A percentile compares a stretch with the other conserved stretches of the same genome.
phyloP scores from a whole-genome alignment of 1,140 invertebrate species.

The Drosophila quadrilineata region DNA sequence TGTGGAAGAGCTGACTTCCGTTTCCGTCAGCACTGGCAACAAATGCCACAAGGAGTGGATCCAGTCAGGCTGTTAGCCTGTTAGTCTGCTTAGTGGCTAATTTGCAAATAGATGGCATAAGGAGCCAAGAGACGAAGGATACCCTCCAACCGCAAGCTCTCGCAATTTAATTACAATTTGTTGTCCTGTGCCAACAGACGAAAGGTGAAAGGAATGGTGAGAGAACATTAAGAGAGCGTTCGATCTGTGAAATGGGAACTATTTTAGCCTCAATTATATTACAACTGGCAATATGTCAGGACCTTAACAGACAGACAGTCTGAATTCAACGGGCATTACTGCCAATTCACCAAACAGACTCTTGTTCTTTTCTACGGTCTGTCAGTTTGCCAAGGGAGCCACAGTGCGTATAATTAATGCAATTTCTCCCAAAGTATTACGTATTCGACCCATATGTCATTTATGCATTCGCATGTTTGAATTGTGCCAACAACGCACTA shows the following conservation, averaged over 20 bases:
- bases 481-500: too few relatives aligned
- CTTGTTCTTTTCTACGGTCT: background rate
- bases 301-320: background rate
- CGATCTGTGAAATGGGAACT: background rate
- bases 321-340: background rate
- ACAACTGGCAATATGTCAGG: background rate
- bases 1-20: conserved; percentile 28
- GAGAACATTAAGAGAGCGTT: background rate
- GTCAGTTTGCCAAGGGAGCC: background rate
- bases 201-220: too few relatives aligned
- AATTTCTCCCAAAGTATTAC: conserved; percentile 21
- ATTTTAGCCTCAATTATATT: background rate
- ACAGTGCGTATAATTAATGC: conserved; percentile 42
- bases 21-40: conserved; percentile 27
- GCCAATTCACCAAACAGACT: background rate
- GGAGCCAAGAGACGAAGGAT: background rate
- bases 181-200: background rate
- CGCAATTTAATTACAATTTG: conserved; percentile 61
- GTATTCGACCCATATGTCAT: conserved; percentile 36
- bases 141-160: too few relatives aligned
- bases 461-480: conserved; percentile 8
- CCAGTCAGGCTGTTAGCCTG: conserved; percentile 40
- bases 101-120: conserved; percentile 59
- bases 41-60: conserved; percentile 25
- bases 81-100: conserved; percentile 64